Evolutionary conservation across 1,140 invertebrate species (phyloP).

Genomic region (Achatina immaculata): DNA sequence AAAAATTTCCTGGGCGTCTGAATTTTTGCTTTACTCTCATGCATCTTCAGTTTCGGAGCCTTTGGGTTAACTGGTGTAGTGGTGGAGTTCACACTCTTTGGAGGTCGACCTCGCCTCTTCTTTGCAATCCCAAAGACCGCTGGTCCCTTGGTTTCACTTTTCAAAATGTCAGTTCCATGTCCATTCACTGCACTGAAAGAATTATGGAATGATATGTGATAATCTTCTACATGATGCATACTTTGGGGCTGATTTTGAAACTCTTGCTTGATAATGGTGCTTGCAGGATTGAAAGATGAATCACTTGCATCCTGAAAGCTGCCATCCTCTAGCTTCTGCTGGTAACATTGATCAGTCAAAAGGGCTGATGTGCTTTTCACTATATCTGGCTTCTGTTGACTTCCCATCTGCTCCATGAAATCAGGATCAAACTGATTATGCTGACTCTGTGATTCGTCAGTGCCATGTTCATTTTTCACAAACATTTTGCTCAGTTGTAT

Average conservation of each 20-base stretch:
- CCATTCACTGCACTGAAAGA: neutral
- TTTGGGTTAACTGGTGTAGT: neutral
- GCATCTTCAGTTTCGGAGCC: neutral
- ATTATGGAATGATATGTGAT: neutral
- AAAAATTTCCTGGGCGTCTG: neutral
- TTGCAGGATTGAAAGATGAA: neutral
- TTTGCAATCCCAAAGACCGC: neutral
- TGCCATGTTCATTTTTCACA: neutral
- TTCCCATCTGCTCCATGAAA: neutral
- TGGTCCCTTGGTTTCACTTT: neutral
- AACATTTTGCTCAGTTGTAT: neutral
- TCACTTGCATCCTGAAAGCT: neutral
- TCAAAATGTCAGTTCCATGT: neutral
- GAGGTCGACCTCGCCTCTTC: slow-evolving; percentile 26
- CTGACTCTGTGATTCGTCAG: neutral
- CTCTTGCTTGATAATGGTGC: neutral
- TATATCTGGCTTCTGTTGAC: neutral
- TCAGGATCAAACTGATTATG: neutral
- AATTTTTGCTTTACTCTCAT: neutral
- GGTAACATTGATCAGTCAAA: neutral
- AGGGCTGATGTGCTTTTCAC: neutral
- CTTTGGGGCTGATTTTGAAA: neutral
- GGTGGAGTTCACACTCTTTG: neutral
- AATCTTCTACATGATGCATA: neutral
- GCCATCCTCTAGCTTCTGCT: neutral